Evolutionary conservation across 2,888 invertebrate species (phyloP), one percentile per base, ranked within the genome.

Genomic region (Thymelicus lineola): DNA sequence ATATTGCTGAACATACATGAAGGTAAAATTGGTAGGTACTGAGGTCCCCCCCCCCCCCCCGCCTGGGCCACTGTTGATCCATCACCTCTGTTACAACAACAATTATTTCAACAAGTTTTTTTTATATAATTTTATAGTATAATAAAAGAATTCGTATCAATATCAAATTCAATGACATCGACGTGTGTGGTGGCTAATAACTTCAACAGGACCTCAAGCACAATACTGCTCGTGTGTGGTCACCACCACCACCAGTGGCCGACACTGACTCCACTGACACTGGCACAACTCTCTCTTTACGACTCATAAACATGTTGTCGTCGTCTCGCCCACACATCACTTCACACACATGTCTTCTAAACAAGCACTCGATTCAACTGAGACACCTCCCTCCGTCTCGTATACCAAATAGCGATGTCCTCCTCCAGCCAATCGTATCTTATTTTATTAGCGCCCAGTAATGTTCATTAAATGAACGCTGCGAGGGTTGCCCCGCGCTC

Each of bases 371-470:
- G 59, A 67, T 61, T 67, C 67, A 61, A 53, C 48, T 38, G 48
- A 57, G 59, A 42, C 60, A n/a, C n/a, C n/a, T n/a, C n/a, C n/a
- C n/a, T n/a, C n/a, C n/a, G n/a, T n/a, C n/a, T n/a, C n/a, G n/a
- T n/a, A n/a, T n/a, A n/a, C 38, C 46, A 7, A 36, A 46, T 17
- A 36, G 60, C 67, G 53, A 67, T 61, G 6, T 53, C 53, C 9
- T 53, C 17, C 45, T 35, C 53, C 38, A 67, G 55, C 17, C 35
- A 45, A 53, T 61, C 55, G 50, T 42, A 50, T 55, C 42, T 61
- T 53, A 61, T 61, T 67, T 61, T 67, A 53, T 61, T 50, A 67
- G 61, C 53, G 67, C 45, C n/a, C 61, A 61, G 61, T 61, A 61
- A 67, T 17, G 61, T 61, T 67, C 60, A 67, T 61, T 67, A 61